Base-by-base conservation (phyloP, 2,888 invertebrate genomes). In the Andrena camellia region DNA sequence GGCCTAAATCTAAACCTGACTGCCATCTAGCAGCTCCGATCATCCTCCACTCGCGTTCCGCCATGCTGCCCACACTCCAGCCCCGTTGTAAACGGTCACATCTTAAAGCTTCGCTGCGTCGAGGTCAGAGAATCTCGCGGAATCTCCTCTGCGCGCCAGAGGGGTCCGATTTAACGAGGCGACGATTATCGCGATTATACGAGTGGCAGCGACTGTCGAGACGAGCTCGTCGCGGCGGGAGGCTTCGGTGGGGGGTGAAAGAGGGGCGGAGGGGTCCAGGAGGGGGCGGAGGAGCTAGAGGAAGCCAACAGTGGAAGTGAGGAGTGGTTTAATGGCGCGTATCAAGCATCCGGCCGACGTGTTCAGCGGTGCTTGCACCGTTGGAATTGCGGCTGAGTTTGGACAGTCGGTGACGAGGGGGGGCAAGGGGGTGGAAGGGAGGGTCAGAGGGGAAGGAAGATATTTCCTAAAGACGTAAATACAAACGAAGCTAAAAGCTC, bases 401-500 rank as follows among this genome's bases (percentile, higher is more conserved):
- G 77, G 77, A 74, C 59, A 62, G 66, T 31, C 62, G 57, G 31
- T 57, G 52, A 42, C 23, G 57, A 23, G n/a, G 26, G 59, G 35
- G 13, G 35, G 10, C 35, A 13, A 13, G 35, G 67, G 62, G 26
- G 31, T 2, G 2, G 29, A 33, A 20, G 17, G n/a, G 23, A 23
- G 31, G 59, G n/a, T 69, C 59, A 35, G 70, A 70, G 62, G 57
- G 72, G 75, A 31, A 82, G 81, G 80, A 78, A 88, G 92, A 92
- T 92, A 91, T 92, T 92, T 93, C 93, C 93, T 92, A 90, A 91
- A 90, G 92, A 90, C 92, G 93, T 93, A 92, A 93, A 93, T 91
- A 91, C 90, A 85, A 87, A 90, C 88, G 90, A 87, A 88, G 89
- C 90, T 92, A 88, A 91, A 91, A 91, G 87, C 92, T 92, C 88